Conservation (phyloP, 2,113 vertebrate genomes). For the Lepidothrix coronata region DNA sequence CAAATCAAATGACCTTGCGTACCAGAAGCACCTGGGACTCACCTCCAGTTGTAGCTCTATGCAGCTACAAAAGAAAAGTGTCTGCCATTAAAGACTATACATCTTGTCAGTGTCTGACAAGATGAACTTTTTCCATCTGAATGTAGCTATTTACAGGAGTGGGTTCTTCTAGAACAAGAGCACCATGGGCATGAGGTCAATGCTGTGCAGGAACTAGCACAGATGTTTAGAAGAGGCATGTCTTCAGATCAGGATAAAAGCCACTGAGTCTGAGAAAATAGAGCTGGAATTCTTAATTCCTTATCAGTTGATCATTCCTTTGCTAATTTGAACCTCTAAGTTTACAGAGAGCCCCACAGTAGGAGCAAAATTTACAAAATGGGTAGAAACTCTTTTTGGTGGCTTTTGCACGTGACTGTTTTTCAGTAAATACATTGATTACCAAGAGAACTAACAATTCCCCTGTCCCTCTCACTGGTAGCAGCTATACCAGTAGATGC, state of each 20-base stretch:
- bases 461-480: not conserved
- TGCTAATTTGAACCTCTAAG: not conserved
- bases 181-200: not conserved
- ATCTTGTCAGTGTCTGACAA: not conserved
- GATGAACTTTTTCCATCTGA: not conserved
- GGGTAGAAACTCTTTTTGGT: not conserved
- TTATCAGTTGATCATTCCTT: not conserved
- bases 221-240: not conserved
- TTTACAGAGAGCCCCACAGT: not conserved
- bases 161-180: not conserved
- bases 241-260: not conserved
- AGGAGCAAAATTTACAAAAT: not conserved
- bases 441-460: not conserved
- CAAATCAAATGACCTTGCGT: slow-evolving; percentile 66
- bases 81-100: not conserved
- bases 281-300: not conserved
- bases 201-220: not conserved
- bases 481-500: not conserved
- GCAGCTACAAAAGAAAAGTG: not conserved
- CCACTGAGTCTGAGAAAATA: not conserved
- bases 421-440: not conserved
- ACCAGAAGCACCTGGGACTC: not conserved
- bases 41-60: not conserved
- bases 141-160: not conserved
- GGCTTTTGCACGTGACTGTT: not conserved